These are phyloP conservation scores for Lophius americanus DNA, from an alignment of 2,797 vertebrate species.

Conservation along the genomic window DNA sequence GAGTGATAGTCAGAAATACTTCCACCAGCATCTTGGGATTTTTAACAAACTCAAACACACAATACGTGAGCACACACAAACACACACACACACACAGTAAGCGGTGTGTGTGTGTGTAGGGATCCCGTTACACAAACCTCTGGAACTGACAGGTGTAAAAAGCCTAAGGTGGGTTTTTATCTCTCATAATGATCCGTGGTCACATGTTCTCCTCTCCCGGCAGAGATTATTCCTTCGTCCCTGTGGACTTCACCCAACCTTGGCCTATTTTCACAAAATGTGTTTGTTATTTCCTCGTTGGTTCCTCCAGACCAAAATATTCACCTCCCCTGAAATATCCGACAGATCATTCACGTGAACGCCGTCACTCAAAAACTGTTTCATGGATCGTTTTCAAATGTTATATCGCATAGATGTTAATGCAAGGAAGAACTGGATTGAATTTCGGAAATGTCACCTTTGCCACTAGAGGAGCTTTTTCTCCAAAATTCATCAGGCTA, in stretches of 20 bases:
- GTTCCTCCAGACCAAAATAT: slow-evolving; percentile 20
- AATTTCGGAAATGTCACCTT: too few relatives aligned
- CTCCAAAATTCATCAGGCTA: too few relatives aligned
- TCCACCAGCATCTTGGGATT: background rate
- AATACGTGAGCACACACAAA: background rate
- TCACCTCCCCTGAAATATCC: too few relatives aligned
- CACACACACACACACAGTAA: background rate
- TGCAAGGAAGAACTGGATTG: too few relatives aligned
- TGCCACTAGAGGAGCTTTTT: too few relatives aligned
- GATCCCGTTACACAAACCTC: slow-evolving; percentile 20
- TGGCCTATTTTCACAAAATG: slow-evolving; percentile 63
- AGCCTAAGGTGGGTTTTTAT: slow-evolving; percentile 17
- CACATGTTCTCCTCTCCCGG: slow-evolving; percentile 48
- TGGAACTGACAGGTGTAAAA: slow-evolving; percentile 32
- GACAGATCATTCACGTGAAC: background rate
- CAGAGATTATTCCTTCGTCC: slow-evolving; percentile 52
- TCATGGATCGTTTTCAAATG: too few relatives aligned
- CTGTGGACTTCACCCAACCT: slow-evolving; percentile 60
- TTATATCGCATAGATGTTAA: too few relatives aligned
- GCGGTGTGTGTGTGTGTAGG: background rate
- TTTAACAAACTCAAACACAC: slow-evolving; percentile 3
- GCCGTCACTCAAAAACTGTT: too few relatives aligned
- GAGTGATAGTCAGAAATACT: slow-evolving; percentile 26
- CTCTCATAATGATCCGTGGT: slow-evolving; percentile 24
- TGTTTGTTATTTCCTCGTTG: slow-evolving; percentile 11